Conservation (phyloP, 2,797 vertebrate genomes). For the Aplochiton taeniatus region DNA sequence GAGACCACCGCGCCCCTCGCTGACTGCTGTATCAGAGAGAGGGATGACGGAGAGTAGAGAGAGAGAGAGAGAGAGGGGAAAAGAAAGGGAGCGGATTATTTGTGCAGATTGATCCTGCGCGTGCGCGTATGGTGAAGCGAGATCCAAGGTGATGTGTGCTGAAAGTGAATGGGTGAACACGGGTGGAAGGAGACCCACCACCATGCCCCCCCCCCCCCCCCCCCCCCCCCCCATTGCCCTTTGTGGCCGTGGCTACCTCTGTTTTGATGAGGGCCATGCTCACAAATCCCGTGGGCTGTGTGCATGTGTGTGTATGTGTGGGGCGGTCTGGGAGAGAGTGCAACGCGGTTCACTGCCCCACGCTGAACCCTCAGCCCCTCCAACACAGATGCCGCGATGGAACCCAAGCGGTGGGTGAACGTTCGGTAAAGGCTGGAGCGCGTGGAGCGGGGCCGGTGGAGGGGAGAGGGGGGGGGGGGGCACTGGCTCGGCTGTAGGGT, state of each 20-base stretch:
- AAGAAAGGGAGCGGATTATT: no score
- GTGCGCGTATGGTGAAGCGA: no score
- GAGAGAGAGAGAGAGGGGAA: no score
- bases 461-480: constrained; percentile 1
- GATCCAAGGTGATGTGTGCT: no score
- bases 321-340: not conserved
- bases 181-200: no score
- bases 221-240: not conserved
- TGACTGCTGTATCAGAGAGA: constrained; percentile 33
- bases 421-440: constrained; percentile 13
- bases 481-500: constrained; percentile 25
- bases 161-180: no score
- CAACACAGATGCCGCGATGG: constrained; percentile 29
- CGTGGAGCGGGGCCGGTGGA: constrained; percentile 25
- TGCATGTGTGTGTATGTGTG: not conserved
- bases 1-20: constrained; percentile 55
- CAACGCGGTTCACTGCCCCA: constrained; percentile 39
- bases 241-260: not conserved
- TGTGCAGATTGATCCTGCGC: no score
- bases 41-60: not conserved
- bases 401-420: constrained; percentile 43
- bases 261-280: not conserved
- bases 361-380: constrained; percentile 46
- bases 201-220: not conserved
- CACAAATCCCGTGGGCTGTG: not conserved